A percentile compares a stretch with the other conserved stretches of the same genome.
These are phyloP conservation scores for Nothocercus nigrocapillus DNA, from an alignment of 2,113 vertebrate species.

Conservation along the genomic window DNA sequence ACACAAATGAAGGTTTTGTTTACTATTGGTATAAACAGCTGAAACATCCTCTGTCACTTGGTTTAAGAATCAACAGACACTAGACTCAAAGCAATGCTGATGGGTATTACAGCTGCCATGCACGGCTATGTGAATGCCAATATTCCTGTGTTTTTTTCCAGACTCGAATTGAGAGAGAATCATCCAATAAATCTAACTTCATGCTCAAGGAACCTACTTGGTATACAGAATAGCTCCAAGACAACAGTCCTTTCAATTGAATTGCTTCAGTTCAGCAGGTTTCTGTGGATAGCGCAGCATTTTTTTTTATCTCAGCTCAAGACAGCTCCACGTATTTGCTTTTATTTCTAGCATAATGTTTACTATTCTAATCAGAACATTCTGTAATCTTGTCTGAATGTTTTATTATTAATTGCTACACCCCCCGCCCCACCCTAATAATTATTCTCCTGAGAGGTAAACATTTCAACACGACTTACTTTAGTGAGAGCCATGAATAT, in stretches of 20 bases:
- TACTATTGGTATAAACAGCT: constrained; percentile 11
- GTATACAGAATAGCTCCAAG: not conserved
- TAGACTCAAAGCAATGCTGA: not conserved
- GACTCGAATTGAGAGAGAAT: not conserved
- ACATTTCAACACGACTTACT: constrained; percentile 39
- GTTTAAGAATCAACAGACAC: not conserved
- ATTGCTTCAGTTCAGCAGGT: not conserved
- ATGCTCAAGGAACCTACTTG: not conserved
- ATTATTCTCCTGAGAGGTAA: constrained; percentile 39
- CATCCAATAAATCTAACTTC: not conserved
- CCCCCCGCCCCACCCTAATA: constrained; percentile 29
- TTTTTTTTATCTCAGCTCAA: not conserved
- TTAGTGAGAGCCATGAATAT: constrained; percentile 56
- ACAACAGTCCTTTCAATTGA: not conserved
- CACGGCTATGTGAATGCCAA: not conserved
- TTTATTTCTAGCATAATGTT: constrained; percentile 40
- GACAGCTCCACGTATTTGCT: constrained; percentile 17
- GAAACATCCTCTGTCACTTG: rapidly evolving
- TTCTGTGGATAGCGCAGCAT: not conserved
- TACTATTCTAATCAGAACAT: constrained; percentile 39
- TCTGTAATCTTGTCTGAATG: constrained; percentile 43
- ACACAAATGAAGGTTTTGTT: not conserved
- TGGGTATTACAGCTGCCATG: not conserved
- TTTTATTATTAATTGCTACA: constrained; percentile 65
- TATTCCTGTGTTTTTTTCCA: not conserved